Conservation (phyloP, 2,888 invertebrate species). For the Druceiella hillmani region DNA sequence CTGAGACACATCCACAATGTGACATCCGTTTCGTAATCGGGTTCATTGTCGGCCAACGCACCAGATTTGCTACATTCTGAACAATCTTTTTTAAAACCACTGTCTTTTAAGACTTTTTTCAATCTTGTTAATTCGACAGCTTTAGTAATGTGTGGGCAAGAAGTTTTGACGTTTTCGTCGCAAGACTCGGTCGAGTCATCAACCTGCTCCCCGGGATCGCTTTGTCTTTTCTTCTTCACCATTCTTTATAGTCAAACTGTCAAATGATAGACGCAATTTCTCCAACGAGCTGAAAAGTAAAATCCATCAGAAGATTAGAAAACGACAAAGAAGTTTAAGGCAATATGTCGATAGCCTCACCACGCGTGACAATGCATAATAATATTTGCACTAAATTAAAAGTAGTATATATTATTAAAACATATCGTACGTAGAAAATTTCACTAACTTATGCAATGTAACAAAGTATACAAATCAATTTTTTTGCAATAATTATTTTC, state of each 20-base stretch:
- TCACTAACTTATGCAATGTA: too few relatives aligned
- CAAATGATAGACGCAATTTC: slow-evolving; percentile 35
- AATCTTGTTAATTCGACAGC: slow-evolving; percentile 59
- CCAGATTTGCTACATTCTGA: slow-evolving; percentile 51
- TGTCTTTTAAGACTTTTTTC: slow-evolving; percentile 50
- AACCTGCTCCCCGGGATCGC: slow-evolving; percentile 56
- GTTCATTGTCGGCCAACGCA: slow-evolving; percentile 38
- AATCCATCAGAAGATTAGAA: too few relatives aligned
- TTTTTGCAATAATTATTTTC: too few relatives aligned
- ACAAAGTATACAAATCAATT: too few relatives aligned
- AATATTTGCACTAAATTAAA: too few relatives aligned
- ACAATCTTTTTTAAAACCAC: slow-evolving; percentile 50
- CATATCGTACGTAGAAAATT: too few relatives aligned
- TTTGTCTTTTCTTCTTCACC: slow-evolving; percentile 71
- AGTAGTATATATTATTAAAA: too few relatives aligned
- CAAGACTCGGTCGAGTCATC: slow-evolving; percentile 68
- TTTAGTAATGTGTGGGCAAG: slow-evolving; percentile 65
- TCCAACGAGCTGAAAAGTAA: too few relatives aligned
- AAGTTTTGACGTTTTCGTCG: slow-evolving; percentile 58
- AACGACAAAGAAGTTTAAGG: too few relatives aligned
- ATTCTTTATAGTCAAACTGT: slow-evolving; percentile 41
- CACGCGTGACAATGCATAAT: slow-evolving; percentile 53
- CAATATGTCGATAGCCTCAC: slow-evolving; percentile 50
- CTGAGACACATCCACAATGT: slow-evolving; percentile 74
- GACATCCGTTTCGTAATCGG: slow-evolving; percentile 47